Evolutionary conservation across 1,140 invertebrate species (phyloP).

Genomic region (Saccostrea glomerata): DNA sequence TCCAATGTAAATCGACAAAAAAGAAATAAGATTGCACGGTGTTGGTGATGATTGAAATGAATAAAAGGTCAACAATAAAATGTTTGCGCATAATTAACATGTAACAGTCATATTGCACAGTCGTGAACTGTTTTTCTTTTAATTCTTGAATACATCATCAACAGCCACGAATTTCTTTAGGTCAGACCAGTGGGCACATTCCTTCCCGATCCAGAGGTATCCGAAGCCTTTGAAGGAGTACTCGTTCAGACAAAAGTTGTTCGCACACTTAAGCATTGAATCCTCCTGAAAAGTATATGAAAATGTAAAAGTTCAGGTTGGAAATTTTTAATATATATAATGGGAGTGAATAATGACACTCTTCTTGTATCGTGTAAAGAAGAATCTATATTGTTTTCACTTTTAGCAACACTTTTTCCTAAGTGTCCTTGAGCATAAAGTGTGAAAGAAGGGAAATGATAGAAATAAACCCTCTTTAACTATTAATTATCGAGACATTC

Average conservation of each 20-base stretch:
- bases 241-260: slow-evolving; percentile 13
- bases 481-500: not conserved
- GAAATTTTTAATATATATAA: too few relatives aligned
- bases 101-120: not conserved
- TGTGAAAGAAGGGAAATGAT: too few relatives aligned
- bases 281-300: slow-evolving; percentile 15
- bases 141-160: slow-evolving; percentile 14
- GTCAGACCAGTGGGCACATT: not conserved
- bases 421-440: too few relatives aligned
- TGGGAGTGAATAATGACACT: too few relatives aligned
- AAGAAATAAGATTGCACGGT: not conserved
- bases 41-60: slow-evolving; percentile 5
- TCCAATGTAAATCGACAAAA: too few relatives aligned
- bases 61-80: not conserved
- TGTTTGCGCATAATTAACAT: not conserved
- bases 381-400: too few relatives aligned
- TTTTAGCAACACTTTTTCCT: too few relatives aligned
- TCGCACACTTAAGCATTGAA: slow-evolving; percentile 31
- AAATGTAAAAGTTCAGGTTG: too few relatives aligned
- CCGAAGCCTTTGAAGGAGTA: not conserved
- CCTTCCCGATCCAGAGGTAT: slow-evolving; percentile 25
- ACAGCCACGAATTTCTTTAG: slow-evolving; percentile 21
- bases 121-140: not conserved
- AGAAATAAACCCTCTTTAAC: not conserved
- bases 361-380: too few relatives aligned